Evolutionary conservation across 2,888 invertebrate genomes (phyloP).

Genomic region (Marasmarcha lunaedactyla): DNA sequence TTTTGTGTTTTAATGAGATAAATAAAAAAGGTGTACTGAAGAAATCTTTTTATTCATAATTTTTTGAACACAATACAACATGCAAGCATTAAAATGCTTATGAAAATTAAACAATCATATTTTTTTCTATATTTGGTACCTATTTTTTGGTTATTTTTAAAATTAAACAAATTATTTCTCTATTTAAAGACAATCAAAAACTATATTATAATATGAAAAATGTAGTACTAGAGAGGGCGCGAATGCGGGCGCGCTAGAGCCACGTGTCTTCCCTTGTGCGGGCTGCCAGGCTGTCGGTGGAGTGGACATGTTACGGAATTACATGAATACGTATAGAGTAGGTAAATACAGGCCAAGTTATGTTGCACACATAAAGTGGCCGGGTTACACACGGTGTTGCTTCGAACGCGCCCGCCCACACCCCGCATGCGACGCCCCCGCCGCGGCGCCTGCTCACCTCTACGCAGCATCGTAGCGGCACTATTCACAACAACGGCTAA

Average conservation of each 20-base stretch:
- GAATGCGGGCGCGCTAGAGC: slow-evolving; percentile 37
- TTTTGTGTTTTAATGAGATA: background rate
- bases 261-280: slow-evolving; percentile 32
- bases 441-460: slow-evolving; percentile 16
- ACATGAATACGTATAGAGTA: too few species aligned
- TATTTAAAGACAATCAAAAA: slow-evolving; percentile 66
- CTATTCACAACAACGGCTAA: slow-evolving; percentile 55
- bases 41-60: slow-evolving; percentile 64
- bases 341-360: too few species aligned
- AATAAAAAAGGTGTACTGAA: slow-evolving; percentile 19
- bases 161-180: slow-evolving; percentile 58
- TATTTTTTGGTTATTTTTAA: slow-evolving; percentile 65
- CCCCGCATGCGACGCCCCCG: slow-evolving; percentile 13
- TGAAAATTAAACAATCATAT: slow-evolving; percentile 63
- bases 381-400: too few species aligned
- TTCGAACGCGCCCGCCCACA: slow-evolving; percentile 12
- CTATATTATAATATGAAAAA: slow-evolving; percentile 66
- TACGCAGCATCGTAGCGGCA: slow-evolving; percentile 16
- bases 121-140: slow-evolving; percentile 67
- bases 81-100: slow-evolving; percentile 69
- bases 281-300: slow-evolving; percentile 21
- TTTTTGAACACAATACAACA: slow-evolving; percentile 72
- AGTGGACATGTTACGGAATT: too few species aligned
- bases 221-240: slow-evolving; percentile 47
- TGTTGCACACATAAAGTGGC: slow-evolving; percentile 19